A percentile compares a stretch with the other conserved stretches of the same genome.
These are phyloP conservation scores for Glomeris marginata DNA, from an alignment of 2,888 invertebrate species.

Conservation along the genomic window DNA sequence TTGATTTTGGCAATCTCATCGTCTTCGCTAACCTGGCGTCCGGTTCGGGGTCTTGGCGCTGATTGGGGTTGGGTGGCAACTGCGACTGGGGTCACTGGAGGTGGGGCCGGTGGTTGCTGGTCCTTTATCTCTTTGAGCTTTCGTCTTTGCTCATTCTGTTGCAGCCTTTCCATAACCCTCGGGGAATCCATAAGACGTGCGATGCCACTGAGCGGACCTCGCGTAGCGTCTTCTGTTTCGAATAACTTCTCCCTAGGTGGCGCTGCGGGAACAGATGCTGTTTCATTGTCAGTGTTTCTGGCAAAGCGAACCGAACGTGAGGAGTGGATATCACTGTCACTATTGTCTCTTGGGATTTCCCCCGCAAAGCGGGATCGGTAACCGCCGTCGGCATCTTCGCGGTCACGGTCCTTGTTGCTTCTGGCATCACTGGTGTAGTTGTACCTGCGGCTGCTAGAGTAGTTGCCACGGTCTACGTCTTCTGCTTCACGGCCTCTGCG, in stretches of 20 bases:
- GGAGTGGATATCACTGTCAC: constrained; percentile 9
- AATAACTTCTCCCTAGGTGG: constrained; percentile 48
- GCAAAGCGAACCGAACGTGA: constrained; percentile 14
- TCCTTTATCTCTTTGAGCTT: constrained; percentile 41
- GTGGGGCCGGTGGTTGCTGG: constrained; percentile 21
- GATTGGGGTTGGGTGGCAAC: constrained; percentile 19
- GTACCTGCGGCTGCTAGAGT: constrained; percentile 8
- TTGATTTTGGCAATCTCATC: constrained; percentile 67
- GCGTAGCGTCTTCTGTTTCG: constrained; percentile 76
- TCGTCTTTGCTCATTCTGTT: constrained; percentile 52
- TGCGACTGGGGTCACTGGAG: constrained; percentile 21
- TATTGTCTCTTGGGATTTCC: constrained; percentile 14
- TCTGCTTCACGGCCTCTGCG: constrained; percentile 10
- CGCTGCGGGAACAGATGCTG: not conserved
- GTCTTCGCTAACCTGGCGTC: constrained; percentile 70
- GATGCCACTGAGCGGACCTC: constrained; percentile 68
- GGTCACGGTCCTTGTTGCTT: constrained; percentile 3
- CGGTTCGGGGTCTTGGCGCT: constrained; percentile 28
- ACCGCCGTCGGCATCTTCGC: constrained; percentile 14
- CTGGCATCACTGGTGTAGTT: constrained; percentile 1
- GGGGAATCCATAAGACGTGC: constrained; percentile 74
- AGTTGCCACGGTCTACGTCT: constrained; percentile 7
- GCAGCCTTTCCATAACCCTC: constrained; percentile 71
- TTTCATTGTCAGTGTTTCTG: not conserved
- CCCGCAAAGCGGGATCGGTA: constrained; percentile 17